Evolutionary conservation across 2,888 invertebrate species (phyloP).

Genomic region (Pheosia gnoma): DNA sequence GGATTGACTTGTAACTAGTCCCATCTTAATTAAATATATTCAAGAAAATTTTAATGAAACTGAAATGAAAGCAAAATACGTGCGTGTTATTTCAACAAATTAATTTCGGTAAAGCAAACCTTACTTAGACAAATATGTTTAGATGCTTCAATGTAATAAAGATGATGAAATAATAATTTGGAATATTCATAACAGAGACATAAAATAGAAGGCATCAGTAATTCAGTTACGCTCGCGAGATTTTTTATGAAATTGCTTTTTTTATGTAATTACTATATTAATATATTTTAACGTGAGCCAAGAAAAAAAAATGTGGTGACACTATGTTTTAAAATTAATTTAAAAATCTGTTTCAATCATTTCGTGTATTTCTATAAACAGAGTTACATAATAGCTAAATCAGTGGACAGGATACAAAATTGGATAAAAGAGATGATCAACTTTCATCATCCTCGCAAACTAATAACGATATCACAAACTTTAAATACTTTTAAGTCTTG

Average conservation of each 20-base stretch:
- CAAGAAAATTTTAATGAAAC: conserved; percentile 18
- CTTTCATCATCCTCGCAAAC: not conserved
- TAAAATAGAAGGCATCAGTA: too few species aligned
- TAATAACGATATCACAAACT: conserved; percentile 4
- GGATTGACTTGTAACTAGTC: too few species aligned
- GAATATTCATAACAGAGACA: not conserved
- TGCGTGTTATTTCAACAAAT: conserved; percentile 14
- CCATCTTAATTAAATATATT: too few species aligned
- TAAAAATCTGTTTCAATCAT: not conserved
- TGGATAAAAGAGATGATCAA: not conserved
- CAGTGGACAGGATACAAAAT: not conserved
- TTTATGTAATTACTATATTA: not conserved
- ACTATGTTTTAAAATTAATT: not conserved
- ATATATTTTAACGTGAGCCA: too few species aligned
- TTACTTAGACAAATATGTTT: not conserved
- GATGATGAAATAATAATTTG: not conserved
- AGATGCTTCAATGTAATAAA: conserved; percentile 8
- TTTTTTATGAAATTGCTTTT: too few species aligned
- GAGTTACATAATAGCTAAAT: not conserved
- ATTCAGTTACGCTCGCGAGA: too few species aligned
- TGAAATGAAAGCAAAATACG: conserved; percentile 17
- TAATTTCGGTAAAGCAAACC: conserved; percentile 12
- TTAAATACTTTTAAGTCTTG: conserved; percentile 1
- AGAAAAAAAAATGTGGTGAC: not conserved
- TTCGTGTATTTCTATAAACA: too few species aligned